Conservation (phyloP, 2,888 invertebrate genomes). For the Osedax fenrisi region DNA sequence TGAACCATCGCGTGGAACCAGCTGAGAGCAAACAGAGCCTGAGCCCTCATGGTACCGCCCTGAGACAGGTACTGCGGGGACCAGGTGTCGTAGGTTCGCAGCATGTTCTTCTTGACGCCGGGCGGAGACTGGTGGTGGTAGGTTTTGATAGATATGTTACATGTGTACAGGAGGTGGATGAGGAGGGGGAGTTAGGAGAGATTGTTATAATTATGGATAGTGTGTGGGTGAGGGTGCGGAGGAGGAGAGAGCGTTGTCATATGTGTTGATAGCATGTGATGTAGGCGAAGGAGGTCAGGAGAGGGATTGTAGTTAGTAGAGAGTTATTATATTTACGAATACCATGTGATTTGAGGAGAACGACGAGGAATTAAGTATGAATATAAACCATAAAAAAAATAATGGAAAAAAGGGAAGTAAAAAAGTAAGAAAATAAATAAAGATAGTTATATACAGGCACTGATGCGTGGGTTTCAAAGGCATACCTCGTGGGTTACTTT, state of each 20-base stretch:
- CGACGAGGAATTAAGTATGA: neutral
- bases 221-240: neutral
- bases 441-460: neutral
- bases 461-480: neutral
- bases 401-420: neutral
- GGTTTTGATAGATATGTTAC: neutral
- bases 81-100: slow-evolving; percentile 65
- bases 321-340: neutral
- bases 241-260: neutral
- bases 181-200: neutral
- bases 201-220: no score
- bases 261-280: neutral
- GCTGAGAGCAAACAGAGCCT: slow-evolving; percentile 64
- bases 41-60: slow-evolving; percentile 47
- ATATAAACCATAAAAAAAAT: neutral
- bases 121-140: slow-evolving; percentile 65
- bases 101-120: slow-evolving; percentile 70
- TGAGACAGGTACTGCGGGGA: slow-evolving; percentile 51
- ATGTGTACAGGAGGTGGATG: neutral
- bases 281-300: neutral
- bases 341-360: neutral
- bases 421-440: neutral
- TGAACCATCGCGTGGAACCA: slow-evolving; percentile 75
- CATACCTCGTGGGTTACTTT: slow-evolving; percentile 64
- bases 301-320: neutral